Base-by-base conservation (phyloP, 2,888 invertebrate species). In the Drosophila parthenogenetica region DNA sequence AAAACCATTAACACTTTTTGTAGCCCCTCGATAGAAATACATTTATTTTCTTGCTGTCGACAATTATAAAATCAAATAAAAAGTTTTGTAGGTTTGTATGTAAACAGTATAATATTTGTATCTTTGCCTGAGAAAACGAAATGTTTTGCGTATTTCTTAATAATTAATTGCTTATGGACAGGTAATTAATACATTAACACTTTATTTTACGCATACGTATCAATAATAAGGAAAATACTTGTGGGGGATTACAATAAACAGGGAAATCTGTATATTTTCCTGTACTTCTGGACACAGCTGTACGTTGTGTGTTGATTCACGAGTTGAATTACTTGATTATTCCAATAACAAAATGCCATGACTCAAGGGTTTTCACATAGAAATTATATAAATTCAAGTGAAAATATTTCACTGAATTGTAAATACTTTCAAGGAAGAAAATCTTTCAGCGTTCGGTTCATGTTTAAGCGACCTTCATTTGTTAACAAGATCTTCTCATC, bases 1-100 rank as follows among this genome's bases (percentile, higher is more conserved):
- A 89, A 89, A 89, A 64, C 87, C 90, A 88, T 88, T 88, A 88
- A 89, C 90, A 88, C 89, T 74, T 87, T 84, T 78, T 76, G 82
- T 77, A 62, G 68, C 68, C 66, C 61, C 59, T 67, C 39, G 65
- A 61, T 29, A 37, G 77, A 53, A 67, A 75, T 25, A 39, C 60
- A 49, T 55, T 22, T 50, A 13, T 35, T 11, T 35, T 35, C 13
- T 35, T 13, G 13, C 13, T 42, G 54, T 72, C 87, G 77, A 85
- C 88, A 85, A 83, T 83, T 87, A 81, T 74, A 81, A 87, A 83
- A 79, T 87, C 79, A 84, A 87, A 82, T 84, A 83, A 84, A 72
- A 70, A 50, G 10, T 25, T 17, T 45, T 43, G 40, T 49, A 48
- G n/a, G 16, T 51, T 69, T 25, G 63, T 48, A 78, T 80, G 76